Percentiles rank a stretch among this genome's conserved stretches.
Conservation (phyloP, 2,888 invertebrate species). For the Theretra japonica region DNA sequence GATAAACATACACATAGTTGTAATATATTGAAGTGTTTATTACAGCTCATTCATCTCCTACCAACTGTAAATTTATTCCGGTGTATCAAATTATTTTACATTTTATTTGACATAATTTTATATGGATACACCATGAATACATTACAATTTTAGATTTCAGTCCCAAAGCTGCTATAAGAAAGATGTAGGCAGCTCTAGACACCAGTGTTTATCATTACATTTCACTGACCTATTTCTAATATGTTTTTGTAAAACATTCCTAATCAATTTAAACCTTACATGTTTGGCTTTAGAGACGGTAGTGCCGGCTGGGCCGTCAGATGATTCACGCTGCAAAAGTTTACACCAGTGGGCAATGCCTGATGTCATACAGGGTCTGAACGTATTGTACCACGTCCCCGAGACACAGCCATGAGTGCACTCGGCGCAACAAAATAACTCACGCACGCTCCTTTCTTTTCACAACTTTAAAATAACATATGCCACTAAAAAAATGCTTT, state of each 20-base stretch:
- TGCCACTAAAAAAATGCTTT: conserved; percentile 47
- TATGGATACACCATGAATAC: not conserved
- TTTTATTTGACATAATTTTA: not conserved
- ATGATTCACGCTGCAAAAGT: conserved; percentile 74
- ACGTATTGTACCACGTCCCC: conserved; percentile 30
- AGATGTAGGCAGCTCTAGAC: conserved; percentile 14
- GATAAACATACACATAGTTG: too few species aligned
- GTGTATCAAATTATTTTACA: too few species aligned
- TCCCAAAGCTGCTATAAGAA: not conserved
- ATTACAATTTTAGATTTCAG: not conserved
- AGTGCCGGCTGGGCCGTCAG: conserved; percentile 40
- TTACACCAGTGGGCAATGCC: conserved; percentile 67
- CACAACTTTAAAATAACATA: conserved; percentile 58
- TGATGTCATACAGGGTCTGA: conserved; percentile 76
- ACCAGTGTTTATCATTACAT: conserved; percentile 38
- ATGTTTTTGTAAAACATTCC: conserved; percentile 38
- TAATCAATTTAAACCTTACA: conserved; percentile 43
- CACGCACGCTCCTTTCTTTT: conserved; percentile 55
- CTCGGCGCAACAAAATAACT: conserved; percentile 29
- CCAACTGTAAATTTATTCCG: too few species aligned
- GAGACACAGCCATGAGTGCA: not conserved
- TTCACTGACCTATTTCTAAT: conserved; percentile 44
- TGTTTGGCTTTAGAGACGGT: conserved; percentile 44
- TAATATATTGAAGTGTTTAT: too few species aligned
- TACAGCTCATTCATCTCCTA: too few species aligned